These are phyloP conservation scores for Ailuropoda melanoleuca DNA, from an alignment of 2,113 vertebrate genomes.

Conservation along the genomic window DNA sequence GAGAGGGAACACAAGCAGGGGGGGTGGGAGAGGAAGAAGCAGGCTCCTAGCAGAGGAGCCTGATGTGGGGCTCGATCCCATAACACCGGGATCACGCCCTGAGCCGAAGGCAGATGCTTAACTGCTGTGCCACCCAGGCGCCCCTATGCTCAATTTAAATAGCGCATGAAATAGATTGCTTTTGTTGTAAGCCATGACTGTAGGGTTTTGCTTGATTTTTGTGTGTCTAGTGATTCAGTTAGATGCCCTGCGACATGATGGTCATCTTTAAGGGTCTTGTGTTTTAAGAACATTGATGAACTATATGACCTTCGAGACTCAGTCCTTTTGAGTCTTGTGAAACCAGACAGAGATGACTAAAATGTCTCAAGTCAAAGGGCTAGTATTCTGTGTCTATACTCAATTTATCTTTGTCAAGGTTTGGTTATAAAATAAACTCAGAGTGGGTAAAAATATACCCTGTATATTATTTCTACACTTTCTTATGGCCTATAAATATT, in stretches of 20 bases:
- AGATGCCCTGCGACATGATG: neutral
- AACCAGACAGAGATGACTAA: neutral
- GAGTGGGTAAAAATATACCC: neutral
- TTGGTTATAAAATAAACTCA: neutral
- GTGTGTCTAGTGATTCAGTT: neutral
- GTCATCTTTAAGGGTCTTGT: neutral
- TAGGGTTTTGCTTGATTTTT: neutral
- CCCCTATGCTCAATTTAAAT: neutral
- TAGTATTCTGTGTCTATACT: neutral
- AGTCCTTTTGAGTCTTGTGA: neutral
- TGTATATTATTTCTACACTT: neutral
- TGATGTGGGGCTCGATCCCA: no score
- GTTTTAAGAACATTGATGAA: neutral
- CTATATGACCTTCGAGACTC: neutral
- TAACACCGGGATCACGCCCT: no score
- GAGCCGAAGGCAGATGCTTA: no score
- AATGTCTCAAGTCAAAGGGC: neutral
- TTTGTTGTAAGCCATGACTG: neutral
- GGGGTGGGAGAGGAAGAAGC: no score
- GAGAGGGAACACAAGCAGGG: no score
- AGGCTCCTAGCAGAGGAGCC: no score
- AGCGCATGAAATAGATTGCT: neutral
- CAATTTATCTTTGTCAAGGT: neutral
- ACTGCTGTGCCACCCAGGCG: no score
- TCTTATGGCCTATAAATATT: neutral